These are phyloP conservation scores for Camelus bactrianus DNA, from an alignment of 2,113 vertebrate genomes.

Conservation along the genomic window DNA sequence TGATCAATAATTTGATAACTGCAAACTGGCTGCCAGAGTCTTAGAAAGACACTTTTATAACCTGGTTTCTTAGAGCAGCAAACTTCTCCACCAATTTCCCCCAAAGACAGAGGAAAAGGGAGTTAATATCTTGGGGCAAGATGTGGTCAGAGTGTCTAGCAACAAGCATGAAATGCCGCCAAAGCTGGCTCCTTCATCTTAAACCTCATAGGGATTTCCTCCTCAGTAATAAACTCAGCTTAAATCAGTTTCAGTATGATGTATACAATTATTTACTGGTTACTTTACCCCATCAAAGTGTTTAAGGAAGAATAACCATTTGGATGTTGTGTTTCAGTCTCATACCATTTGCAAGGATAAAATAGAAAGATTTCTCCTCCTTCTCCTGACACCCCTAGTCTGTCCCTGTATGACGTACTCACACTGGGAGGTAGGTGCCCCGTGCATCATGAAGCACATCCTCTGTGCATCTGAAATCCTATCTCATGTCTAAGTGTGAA, in stretches of 20 bases:
- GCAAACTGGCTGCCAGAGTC: constrained; percentile 51
- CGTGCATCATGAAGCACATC: background rate
- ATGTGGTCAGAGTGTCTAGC: fast-evolving
- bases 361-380: background rate
- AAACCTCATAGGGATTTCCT: background rate
- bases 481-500: background rate
- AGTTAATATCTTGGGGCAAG: background rate
- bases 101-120: background rate
- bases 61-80: background rate
- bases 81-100: background rate
- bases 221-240: background rate
- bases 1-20: constrained; percentile 65
- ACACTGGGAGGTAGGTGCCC: background rate
- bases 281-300: background rate
- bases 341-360: background rate
- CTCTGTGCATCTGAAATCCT: background rate
- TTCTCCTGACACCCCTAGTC: background rate
- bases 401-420: background rate
- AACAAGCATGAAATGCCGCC: background rate
- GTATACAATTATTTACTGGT: background rate
- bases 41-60: constrained; percentile 60
- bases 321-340: background rate
- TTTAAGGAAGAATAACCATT: background rate
- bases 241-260: background rate
- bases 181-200: background rate